Base-by-base conservation (phyloP, 1,140 invertebrate genomes). In the Cotesia typhae region DNA sequence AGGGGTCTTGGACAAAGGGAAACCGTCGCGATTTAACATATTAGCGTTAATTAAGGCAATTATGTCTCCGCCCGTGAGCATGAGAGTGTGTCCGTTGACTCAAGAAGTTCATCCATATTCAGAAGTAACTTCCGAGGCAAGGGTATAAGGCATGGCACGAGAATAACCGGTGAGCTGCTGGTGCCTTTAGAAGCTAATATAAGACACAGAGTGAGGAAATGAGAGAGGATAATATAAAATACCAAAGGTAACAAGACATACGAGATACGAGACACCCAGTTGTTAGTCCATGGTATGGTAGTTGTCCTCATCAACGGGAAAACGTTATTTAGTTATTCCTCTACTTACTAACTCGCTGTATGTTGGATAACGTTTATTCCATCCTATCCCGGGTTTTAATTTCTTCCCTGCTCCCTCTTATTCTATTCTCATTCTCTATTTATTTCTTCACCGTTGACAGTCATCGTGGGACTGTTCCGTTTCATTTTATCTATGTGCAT, bases 31-130 rank as follows among this genome's bases (percentile, higher is more conserved):
- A 84, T 83, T 86, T 86, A 85, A 85, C 84, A 85, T 85, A 85
- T 86, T 86, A 86, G 84, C 84, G 81, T 86, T 86, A 86, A 86
- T 86, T 85, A 86, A 85, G 83, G 84, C 83, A 85, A 85, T 85
- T 85, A 85, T 85, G 84, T 85, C 83, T 80, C 84, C 83, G 77
- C 75, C 71, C 77, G 83, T 85, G 82, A 86, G 83, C 83, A 86
- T 84, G 83, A 82, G 83, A 85, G 81, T 85, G 82, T 84, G 84
- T 84, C 82, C 81, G 83, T 78, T 79, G 76, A 59, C 72, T 74
- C 76, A 73, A 80, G 79, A 28, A 28, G 17, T 72, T 86, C 84
- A 86, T 86, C 83, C 83, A 86, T 86, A 86, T 86, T 86, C 84
- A 86, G 77, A 63, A 84, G 78, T 60, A 78, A 83, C 79, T 85